phyloP scores from a whole-genome alignment of 2,113 vertebrate species.

The Acrocephalus kingi region DNA sequence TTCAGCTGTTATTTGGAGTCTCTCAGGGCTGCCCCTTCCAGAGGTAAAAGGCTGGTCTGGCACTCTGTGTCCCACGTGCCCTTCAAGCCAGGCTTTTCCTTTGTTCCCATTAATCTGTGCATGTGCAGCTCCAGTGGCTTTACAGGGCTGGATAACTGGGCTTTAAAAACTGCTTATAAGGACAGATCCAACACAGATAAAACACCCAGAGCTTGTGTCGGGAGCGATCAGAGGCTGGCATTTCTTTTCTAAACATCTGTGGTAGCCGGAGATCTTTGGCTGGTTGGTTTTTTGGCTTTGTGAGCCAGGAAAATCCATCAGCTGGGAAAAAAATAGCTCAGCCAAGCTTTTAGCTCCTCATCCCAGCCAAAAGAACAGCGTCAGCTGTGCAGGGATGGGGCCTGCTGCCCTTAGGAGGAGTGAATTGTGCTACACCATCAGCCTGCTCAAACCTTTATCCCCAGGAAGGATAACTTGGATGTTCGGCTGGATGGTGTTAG shows the following conservation, averaged over 20 bases:
- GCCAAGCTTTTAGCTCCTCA: neutral
- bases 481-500: neutral
- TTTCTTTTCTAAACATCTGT: neutral
- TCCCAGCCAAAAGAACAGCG: neutral
- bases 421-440: neutral
- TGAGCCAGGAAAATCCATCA: slow-evolving; percentile 22
- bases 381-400: neutral
- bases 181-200: neutral
- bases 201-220: neutral
- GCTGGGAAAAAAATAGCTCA: neutral
- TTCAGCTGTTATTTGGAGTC: neutral
- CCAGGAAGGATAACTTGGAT: neutral
- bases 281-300: neutral
- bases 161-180: slow-evolving; percentile 19
- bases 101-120: neutral
- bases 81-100: neutral
- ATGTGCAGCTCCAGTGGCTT: neutral
- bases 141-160: neutral
- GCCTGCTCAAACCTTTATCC: neutral
- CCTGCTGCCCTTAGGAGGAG: neutral
- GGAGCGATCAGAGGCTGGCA: neutral
- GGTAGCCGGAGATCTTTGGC: neutral
- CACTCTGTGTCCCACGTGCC: neutral
- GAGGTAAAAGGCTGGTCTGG: neutral
- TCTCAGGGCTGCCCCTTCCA: neutral